These are phyloP conservation scores for Tolmerus cingulatus DNA, from an alignment of 2,888 invertebrate genomes.

Conservation along the genomic window DNA sequence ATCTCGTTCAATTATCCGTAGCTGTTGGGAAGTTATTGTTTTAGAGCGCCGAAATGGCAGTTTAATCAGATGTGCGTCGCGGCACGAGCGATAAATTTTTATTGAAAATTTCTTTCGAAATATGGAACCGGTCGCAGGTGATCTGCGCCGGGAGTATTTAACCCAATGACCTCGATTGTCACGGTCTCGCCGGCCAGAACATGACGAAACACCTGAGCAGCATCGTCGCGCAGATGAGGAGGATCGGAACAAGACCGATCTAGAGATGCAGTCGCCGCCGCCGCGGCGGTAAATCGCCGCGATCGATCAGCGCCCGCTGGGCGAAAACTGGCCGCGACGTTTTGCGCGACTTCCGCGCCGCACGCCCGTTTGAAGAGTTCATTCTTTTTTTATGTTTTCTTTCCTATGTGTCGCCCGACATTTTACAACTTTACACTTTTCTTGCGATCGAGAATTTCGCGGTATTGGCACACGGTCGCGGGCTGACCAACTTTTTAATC, in stretches of 20 bases:
- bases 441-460: background rate
- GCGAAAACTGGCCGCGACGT: background rate
- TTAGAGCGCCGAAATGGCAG: too few species aligned
- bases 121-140: background rate
- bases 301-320: background rate
- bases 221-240: background rate
- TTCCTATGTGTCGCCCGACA: background rate
- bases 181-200: background rate
- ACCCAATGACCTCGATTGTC: constrained; percentile 29
- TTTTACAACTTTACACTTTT: constrained; percentile 25
- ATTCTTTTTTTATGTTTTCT: background rate
- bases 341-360: background rate
- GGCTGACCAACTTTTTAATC: constrained; percentile 11
- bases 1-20: too few species aligned
- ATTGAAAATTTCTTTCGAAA: background rate
- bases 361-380: background rate
- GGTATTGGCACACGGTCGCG: background rate
- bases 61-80: too few species aligned
- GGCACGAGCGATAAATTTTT: background rate
- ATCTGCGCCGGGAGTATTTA: background rate
- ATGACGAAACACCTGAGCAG: background rate
- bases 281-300: background rate
- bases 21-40: too few species aligned
- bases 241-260: background rate
- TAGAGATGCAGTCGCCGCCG: background rate